Evolutionary conservation across 2,888 invertebrate genomes (phyloP), one percentile per base, ranked within the genome.

Genomic region (Aphidius colemani): DNA sequence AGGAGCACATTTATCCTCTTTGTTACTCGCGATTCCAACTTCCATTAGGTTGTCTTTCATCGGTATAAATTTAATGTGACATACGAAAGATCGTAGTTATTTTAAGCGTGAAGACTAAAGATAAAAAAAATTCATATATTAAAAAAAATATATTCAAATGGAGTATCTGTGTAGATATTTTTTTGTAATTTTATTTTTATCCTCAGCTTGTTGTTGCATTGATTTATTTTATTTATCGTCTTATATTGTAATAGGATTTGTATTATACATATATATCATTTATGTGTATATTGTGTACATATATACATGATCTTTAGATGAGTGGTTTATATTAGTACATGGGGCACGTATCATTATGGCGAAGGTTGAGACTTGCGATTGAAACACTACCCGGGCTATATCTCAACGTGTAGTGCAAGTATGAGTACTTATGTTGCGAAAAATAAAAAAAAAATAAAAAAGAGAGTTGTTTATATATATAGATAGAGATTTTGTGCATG

Each of bases 361-460:
- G 75, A 74, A 69, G 75, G 66, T 72, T 74, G 66, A 67, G 67
- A 53, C 66, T 66, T 67, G 75, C 78, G 76, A 81, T 80, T 80
- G 80, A 81, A 81, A 81, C 79, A 80, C 79, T 79, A 79, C 75
- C 79, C 75, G 76, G 78, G 78, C 80, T 76, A 79, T 80, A 80
- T 78, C 78, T 81, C 80, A 80, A 74, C 79, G 13, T 18, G 13
- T 18, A 18, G 13, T 18, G 13, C 13, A 18, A 18, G 13, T 18
- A 80, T 80, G 79, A 80, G 78, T 76, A 75, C 75, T 77, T 78
- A 77, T 75, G 74, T 75, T 76, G 75, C 69, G 57, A 55, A 61
- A 58, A 40, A 43, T 57, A 30, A 0, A 30, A 0, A 30, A 18
- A 30, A 30, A 30, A 30, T 3, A 30, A 30, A 30, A 30, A 30